These are phyloP conservation scores for Bedellia somnulentella DNA, from an alignment of 2,888 invertebrate genomes.

Conservation along the genomic window DNA sequence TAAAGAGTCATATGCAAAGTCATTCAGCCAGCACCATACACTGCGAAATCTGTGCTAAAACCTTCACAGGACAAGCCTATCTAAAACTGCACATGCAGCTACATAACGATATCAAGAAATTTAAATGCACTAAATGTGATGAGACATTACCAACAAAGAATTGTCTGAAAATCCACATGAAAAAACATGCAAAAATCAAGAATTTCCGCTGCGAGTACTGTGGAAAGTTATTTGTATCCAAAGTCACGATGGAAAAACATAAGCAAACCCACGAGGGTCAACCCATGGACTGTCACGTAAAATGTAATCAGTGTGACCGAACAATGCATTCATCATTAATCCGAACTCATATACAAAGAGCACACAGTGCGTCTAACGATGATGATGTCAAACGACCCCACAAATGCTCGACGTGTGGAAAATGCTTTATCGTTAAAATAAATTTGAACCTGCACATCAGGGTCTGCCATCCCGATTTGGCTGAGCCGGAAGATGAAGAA, in stretches of 20 bases:
- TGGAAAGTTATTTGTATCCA: slow-evolving; percentile 45
- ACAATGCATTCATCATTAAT: slow-evolving; percentile 45
- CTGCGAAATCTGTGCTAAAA: slow-evolving; percentile 47
- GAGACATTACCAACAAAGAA: slow-evolving; percentile 53
- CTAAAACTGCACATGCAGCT: slow-evolving; percentile 51
- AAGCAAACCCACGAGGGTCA: slow-evolving; percentile 44
- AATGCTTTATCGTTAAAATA: slow-evolving; percentile 49
- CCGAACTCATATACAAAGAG: slow-evolving; percentile 36
- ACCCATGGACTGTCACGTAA: slow-evolving; percentile 46
- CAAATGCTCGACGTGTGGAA: slow-evolving; percentile 48
- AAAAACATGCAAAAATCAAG: slow-evolving; percentile 51
- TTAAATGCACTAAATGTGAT: slow-evolving; percentile 49
- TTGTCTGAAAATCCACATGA: slow-evolving; percentile 50
- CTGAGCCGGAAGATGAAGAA: slow-evolving; percentile 40
- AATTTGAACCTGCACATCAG: slow-evolving; percentile 48
- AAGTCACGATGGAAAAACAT: slow-evolving; percentile 53
- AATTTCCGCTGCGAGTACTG: slow-evolving; percentile 52
- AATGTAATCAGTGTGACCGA: slow-evolving; percentile 45
- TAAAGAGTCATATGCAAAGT: slow-evolving; percentile 53
- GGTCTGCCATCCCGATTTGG: slow-evolving; percentile 48
- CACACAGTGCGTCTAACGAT: slow-evolving; percentile 33
- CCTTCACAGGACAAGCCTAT: slow-evolving; percentile 49
- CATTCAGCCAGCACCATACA: slow-evolving; percentile 48
- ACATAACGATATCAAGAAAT: slow-evolving; percentile 50
- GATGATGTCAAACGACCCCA: slow-evolving; percentile 49